phyloP scores from a whole-genome alignment of 1,140 invertebrate species.

The Drosophila takahashii region DNA sequence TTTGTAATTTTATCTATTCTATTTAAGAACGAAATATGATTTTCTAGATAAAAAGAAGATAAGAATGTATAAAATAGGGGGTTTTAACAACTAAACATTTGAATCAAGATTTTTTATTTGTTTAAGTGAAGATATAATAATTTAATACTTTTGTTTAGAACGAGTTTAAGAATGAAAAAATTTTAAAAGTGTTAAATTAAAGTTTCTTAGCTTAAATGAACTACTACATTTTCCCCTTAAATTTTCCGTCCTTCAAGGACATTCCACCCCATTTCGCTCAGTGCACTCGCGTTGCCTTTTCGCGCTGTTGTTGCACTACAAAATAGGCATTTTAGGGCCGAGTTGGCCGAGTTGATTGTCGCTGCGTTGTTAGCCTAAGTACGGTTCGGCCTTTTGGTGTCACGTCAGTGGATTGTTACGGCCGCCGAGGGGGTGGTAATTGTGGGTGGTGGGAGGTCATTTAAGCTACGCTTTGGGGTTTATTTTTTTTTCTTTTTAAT shows the following conservation, averaged over 20 bases:
- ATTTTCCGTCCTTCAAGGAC: neutral
- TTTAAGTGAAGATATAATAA: too few relatives aligned
- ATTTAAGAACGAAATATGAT: too few relatives aligned
- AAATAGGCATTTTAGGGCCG: conserved; percentile 62
- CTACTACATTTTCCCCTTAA: too few relatives aligned
- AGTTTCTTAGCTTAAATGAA: too few relatives aligned
- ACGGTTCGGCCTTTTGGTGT: conserved; percentile 75
- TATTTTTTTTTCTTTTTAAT: conserved; percentile 46
- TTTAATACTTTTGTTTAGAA: too few relatives aligned
- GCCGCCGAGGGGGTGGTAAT: conserved; percentile 10
- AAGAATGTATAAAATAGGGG: too few relatives aligned
- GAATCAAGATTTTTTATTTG: too few relatives aligned
- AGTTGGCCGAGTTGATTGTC: conserved; percentile 30
- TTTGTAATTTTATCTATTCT: too few relatives aligned
- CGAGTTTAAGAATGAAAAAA: too few relatives aligned
- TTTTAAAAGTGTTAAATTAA: too few relatives aligned
- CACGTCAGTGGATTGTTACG: conserved; percentile 63
- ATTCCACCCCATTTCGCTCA: neutral
- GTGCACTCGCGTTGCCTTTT: conserved; percentile 1
- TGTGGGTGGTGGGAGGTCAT: neutral
- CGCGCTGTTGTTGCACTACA: conserved; percentile 43
- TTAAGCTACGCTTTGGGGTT: conserved; percentile 3
- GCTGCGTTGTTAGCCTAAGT: conserved; percentile 66
- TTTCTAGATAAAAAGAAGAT: too few relatives aligned
- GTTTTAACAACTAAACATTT: too few relatives aligned